A percentile compares a stretch with the other conserved stretches of the same genome.
phyloP scores from a whole-genome alignment of 2,113 vertebrate genomes.

The human region GRCh38 chr6:98242501-98243000 shows the following conservation, averaged over 20 bases:
- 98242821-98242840: conserved; percentile 75
- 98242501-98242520: not conserved
- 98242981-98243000: conserved; percentile 80
- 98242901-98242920: conserved; percentile 78
- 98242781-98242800: conserved; percentile 48
- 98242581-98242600: not conserved
- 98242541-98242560: not conserved
- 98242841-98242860: conserved; percentile 80
- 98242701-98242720: conserved; percentile 34
- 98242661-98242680: not conserved
- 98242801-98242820: conserved; percentile 72
- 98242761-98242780: conserved; percentile 38
- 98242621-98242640: conserved; percentile 10
- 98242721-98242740: conserved; percentile 46
- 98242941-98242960: conserved; percentile 71
- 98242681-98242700: conserved; percentile 9
- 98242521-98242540: not conserved
- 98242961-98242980: conserved; percentile 81
- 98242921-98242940: conserved; percentile 80
- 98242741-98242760: conserved; percentile 44
- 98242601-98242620: not conserved
- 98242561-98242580: not conserved
- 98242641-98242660: conserved; percentile 31
- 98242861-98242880: conserved; percentile 79
- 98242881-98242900: conserved; percentile 81